phyloP scores from a whole-genome alignment of 2,888 invertebrate genomes.

The Epinotia bilunana region DNA sequence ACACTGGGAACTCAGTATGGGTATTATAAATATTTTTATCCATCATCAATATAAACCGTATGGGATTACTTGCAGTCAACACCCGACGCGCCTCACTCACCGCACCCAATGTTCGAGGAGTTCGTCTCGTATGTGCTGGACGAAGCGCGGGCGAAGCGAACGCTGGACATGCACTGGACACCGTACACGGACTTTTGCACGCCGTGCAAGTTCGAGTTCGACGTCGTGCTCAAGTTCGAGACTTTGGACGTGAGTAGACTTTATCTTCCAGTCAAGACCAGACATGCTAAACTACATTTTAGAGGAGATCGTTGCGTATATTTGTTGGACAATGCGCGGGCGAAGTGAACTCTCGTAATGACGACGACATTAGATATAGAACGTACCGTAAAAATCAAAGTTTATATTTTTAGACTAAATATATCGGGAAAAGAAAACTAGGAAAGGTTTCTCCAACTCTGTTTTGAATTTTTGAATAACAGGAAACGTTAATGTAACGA shows the following conservation, averaged over 20 bases:
- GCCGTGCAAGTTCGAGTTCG: constrained; percentile 92
- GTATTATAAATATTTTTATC: not conserved
- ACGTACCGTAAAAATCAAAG: not conserved
- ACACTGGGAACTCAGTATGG: no score
- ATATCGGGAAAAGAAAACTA: not conserved
- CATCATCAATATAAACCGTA: not conserved
- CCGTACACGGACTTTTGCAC: constrained; percentile 93
- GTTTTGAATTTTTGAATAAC: not conserved
- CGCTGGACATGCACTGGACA: constrained; percentile 95
- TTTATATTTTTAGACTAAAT: not conserved
- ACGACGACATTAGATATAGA: no score
- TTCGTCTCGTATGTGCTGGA: constrained; percentile 92
- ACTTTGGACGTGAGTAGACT: constrained; percentile 86
- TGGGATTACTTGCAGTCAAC: constrained; percentile 49
- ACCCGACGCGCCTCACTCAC: constrained; percentile 64
- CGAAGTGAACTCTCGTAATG: constrained; percentile 89
- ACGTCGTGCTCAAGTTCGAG: constrained; percentile 92
- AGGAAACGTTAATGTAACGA: constrained; percentile 22
- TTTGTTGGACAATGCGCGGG: constrained; percentile 85
- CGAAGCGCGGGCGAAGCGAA: constrained; percentile 85
- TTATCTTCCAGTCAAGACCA: not conserved
- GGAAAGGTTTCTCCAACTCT: constrained; percentile 4
- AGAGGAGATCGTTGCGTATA: constrained; percentile 92
- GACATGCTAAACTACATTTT: constrained; percentile 67
- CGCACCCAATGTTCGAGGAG: constrained; percentile 91